Evolutionary conservation across 2,113 vertebrate species (phyloP).

Genomic region (Catharus bicknelli): DNA sequence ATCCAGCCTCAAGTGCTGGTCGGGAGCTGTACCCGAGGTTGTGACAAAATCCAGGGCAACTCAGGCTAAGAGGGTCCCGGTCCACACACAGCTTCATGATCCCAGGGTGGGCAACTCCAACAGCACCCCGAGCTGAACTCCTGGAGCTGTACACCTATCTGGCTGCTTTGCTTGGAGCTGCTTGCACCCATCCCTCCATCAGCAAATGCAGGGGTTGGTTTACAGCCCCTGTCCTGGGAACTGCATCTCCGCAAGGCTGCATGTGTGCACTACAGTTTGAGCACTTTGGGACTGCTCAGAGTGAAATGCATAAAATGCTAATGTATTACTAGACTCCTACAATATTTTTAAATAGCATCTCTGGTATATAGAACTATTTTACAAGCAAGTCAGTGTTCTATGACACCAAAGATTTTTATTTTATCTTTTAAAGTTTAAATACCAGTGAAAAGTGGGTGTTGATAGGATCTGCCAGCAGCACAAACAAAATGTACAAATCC

Average conservation of each 20-base stretch:
- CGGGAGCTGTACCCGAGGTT: fast-evolving
- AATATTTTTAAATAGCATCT: constrained; percentile 65
- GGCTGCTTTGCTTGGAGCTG: not conserved
- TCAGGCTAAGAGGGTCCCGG: fast-evolving
- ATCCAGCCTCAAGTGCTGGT: fast-evolving
- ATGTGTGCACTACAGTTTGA: not conserved
- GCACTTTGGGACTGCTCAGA: not conserved
- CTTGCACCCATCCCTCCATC: not conserved
- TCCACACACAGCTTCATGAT: fast-evolving
- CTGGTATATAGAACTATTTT: constrained; percentile 36
- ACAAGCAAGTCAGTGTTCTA: constrained; percentile 50
- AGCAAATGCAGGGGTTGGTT: not conserved
- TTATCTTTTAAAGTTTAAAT: constrained; percentile 53
- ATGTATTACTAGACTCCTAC: constrained; percentile 64
- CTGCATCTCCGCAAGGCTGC: not conserved
- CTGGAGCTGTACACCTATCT: not conserved
- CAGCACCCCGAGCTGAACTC: not conserved
- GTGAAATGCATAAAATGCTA: constrained; percentile 51
- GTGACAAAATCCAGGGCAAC: not conserved
- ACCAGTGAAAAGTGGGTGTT: constrained; percentile 61
- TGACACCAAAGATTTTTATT: constrained; percentile 58
- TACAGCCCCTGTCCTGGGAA: not conserved
- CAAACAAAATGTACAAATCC: constrained; percentile 54
- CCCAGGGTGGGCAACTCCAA: not conserved
- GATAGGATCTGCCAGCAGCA: constrained; percentile 62